These are phyloP conservation scores for Copidosoma aretas DNA, from an alignment of 2,888 invertebrate genomes.

Conservation along the genomic window DNA sequence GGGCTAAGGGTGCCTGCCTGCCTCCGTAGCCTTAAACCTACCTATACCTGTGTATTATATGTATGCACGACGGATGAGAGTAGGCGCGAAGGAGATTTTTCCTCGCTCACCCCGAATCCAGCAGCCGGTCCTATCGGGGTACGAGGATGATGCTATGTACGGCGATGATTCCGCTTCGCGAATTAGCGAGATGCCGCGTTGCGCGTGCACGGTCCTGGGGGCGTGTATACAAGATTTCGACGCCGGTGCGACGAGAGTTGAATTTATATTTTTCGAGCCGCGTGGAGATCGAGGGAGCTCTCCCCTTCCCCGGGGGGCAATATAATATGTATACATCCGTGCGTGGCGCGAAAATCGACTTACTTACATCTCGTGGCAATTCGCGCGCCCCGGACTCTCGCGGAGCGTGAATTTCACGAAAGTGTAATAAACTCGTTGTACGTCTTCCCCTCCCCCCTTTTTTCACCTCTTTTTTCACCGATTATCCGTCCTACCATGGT, in stretches of 20 bases:
- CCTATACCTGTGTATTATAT: too few species aligned
- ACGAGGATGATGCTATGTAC: neutral
- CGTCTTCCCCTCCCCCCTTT: neutral
- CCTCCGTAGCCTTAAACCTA: too few species aligned
- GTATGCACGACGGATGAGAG: neutral
- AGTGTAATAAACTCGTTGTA: neutral
- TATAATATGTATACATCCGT: neutral
- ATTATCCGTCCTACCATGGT: slow-evolving; percentile 12
- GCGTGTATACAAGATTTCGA: too few species aligned
- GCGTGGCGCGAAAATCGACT: slow-evolving; percentile 20
- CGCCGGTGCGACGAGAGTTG: neutral
- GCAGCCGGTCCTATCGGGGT: too few species aligned
- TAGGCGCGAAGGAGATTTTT: neutral
- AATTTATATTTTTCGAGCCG: neutral
- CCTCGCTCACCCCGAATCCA: neutral
- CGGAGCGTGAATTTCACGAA: slow-evolving; percentile 8
- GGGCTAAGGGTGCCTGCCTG: neutral
- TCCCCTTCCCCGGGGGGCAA: neutral
- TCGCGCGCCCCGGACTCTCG: neutral
- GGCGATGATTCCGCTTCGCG: neutral
- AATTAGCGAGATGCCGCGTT: neutral
- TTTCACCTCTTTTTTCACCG: slow-evolving; percentile 7
- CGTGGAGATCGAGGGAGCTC: too few species aligned
- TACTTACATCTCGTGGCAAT: slow-evolving; percentile 10
- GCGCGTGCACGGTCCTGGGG: neutral